phyloP scores from a whole-genome alignment of 2,113 vertebrate genomes.

The Picathartes gymnocephalus region DNA sequence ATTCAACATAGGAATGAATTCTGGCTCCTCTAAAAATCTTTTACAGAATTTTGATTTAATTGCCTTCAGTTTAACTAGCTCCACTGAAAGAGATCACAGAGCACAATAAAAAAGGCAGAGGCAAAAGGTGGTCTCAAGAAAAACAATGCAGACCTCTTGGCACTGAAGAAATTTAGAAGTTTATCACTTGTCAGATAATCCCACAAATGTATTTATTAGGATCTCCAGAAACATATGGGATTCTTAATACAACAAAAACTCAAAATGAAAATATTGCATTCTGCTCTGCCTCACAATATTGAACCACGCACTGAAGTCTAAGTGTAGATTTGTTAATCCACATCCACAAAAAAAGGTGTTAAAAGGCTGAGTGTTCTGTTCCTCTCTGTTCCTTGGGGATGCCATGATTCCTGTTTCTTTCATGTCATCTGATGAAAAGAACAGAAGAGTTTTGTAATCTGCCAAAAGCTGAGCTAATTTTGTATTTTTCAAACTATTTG shows the following conservation, averaged over 20 bases:
- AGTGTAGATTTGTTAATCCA: background rate
- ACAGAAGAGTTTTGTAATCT: background rate
- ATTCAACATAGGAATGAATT: background rate
- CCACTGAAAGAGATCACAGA: background rate
- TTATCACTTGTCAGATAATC: background rate
- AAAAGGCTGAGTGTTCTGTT: background rate
- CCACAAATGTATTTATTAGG: background rate
- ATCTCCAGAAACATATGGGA: background rate
- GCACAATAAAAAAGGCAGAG: background rate
- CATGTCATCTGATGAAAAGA: background rate
- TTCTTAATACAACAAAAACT: background rate
- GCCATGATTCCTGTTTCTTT: background rate
- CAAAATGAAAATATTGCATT: background rate
- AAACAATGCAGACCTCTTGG: background rate
- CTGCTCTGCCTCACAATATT: background rate
- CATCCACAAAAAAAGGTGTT: background rate
- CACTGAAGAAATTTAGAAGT: background rate
- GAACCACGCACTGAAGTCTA: background rate
- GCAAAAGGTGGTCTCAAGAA: background rate
- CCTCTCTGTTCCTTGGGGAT: background rate
- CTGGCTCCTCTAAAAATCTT: background rate
- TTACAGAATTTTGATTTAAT: background rate
- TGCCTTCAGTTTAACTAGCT: background rate
- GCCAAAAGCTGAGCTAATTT: slow-evolving; percentile 35
- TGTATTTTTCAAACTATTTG: background rate